These are phyloP conservation scores for Conger conger DNA, from an alignment of 2,113 vertebrate genomes.

Conservation along the genomic window DNA sequence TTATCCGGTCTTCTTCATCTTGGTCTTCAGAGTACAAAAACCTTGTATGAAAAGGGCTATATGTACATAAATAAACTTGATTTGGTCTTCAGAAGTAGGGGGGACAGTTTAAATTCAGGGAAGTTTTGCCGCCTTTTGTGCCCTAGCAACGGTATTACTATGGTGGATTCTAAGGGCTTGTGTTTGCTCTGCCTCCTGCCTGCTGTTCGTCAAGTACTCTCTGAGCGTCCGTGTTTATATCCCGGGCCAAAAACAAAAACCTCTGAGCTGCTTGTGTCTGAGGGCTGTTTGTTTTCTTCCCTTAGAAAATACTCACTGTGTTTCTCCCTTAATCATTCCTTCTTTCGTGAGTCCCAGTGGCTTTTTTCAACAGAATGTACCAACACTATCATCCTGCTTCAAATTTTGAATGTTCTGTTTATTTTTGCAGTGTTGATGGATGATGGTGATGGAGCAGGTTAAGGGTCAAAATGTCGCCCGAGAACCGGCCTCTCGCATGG, in stretches of 20 bases:
- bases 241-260: background rate
- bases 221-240: background rate
- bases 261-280: background rate
- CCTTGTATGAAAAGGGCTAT: no score
- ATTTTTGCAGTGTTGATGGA: no score
- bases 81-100: constrained; percentile 2
- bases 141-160: constrained; percentile 39
- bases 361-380: background rate
- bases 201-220: constrained; percentile 1
- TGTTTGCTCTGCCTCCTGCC: background rate
- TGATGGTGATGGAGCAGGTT: no score
- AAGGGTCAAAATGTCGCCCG: no score
- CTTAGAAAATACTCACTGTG: background rate
- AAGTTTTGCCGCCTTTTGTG: background rate
- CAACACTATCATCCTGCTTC: background rate
- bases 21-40: no score
- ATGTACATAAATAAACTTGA: no score
- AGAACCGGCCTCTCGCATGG: no score
- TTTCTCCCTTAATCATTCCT: background rate
- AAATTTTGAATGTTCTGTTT: no score
- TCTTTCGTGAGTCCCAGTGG: background rate
- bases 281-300: background rate
- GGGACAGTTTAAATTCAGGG: constrained; percentile 19
- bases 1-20: background rate
- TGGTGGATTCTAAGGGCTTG: constrained; percentile 33